These are phyloP conservation scores for Lampris megalopsis DNA, from an alignment of 2,113 vertebrate genomes.

Conservation along the genomic window DNA sequence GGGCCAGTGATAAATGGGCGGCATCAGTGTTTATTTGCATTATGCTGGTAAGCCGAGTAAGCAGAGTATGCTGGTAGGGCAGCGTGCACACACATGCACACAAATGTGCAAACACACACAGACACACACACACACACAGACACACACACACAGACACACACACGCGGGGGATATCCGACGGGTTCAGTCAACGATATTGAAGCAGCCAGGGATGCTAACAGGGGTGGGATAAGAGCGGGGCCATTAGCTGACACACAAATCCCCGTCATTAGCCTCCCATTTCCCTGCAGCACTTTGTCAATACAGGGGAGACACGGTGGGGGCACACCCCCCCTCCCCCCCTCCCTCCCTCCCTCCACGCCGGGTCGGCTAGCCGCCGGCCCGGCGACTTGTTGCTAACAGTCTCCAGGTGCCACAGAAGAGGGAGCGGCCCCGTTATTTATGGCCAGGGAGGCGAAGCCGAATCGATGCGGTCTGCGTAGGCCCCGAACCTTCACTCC, in stretches of 20 bases:
- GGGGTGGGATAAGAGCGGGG: conserved; percentile 32
- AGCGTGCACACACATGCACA: not conserved
- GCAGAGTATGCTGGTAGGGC: no score
- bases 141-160: no score
- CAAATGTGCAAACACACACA: not conserved
- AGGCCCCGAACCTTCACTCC: conserved; percentile 5
- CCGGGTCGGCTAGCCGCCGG: conserved; percentile 21
- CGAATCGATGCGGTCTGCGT: conserved; percentile 27
- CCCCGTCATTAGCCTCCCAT: conserved; percentile 26
- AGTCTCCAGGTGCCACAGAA: conserved; percentile 25
- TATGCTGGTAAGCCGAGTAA: conserved; percentile 42
- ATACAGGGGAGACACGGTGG: conserved; percentile 18
- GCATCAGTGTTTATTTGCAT: conserved; percentile 15
- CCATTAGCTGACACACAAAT: conserved; percentile 24
- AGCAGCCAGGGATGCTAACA: conserved; percentile 12
- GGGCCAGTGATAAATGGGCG: conserved; percentile 45
- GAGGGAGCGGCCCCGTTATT: conserved; percentile 29
- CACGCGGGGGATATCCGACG: not conserved
- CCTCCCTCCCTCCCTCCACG: not conserved
- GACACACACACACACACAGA: not conserved
- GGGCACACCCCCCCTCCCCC: not conserved
- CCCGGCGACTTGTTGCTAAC: conserved; percentile 50
- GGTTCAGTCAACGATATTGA: not conserved
- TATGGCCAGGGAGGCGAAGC: conserved; percentile 28
- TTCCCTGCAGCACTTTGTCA: conserved; percentile 45